These are phyloP conservation scores for Cliona cf. orientalis DNA, from an alignment of 37 sponge, comb jelly and placozoan species.

Conservation along the genomic window DNA sequence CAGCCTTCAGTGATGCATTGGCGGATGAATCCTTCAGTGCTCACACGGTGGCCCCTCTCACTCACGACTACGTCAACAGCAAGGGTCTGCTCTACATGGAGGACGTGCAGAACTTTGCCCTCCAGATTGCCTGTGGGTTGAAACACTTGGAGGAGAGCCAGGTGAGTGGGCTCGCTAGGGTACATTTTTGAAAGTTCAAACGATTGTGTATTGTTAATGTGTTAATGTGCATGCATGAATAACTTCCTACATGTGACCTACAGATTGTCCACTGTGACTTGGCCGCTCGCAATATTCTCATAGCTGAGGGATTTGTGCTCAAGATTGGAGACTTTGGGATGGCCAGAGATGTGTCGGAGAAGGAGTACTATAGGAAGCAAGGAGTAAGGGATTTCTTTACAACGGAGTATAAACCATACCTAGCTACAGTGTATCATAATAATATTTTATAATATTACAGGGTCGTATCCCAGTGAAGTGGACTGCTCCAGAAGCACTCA, in stretches of 20 bases:
- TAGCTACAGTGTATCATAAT: background rate
- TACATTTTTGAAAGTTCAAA: no score
- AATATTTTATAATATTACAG: background rate
- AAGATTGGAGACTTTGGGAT: conserved; percentile 85
- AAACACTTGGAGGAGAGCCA: conserved; percentile 54
- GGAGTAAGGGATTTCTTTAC: background rate
- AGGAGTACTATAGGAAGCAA: conserved; percentile 30
- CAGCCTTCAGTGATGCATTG: no score
- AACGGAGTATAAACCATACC: no score
- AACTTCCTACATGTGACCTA: background rate
- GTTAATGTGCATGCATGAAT: background rate
- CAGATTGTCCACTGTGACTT: conserved; percentile 80
- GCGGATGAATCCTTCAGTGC: background rate
- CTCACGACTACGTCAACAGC: conserved; percentile 56
- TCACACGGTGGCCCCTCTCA: conserved; percentile 36
- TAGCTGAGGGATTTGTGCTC: conserved; percentile 65
- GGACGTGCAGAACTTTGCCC: conserved; percentile 77
- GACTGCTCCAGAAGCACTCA: conserved; percentile 77
- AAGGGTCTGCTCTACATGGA: conserved; percentile 53
- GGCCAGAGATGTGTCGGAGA: conserved; percentile 52
- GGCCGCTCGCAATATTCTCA: conserved; percentile 79
- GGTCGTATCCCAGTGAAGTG: conserved; percentile 75
- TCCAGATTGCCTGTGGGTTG: conserved; percentile 74
- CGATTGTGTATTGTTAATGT: no score
- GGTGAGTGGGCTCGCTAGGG: conserved; percentile 26